phyloP scores from a whole-genome alignment of 2,888 invertebrate genomes.

The Sinohyriopsis cumingii region DNA sequence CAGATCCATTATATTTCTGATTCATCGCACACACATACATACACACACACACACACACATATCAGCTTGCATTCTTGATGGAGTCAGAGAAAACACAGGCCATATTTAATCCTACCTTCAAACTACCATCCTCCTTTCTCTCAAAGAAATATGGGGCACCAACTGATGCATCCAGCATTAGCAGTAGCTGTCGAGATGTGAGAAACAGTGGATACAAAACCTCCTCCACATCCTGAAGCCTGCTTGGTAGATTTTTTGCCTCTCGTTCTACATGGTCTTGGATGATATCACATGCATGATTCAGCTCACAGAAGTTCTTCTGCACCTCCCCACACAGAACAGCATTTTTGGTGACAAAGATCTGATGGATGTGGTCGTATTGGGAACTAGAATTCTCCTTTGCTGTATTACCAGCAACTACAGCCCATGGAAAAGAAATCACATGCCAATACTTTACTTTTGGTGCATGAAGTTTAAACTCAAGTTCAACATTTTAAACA shows the following conservation, averaged over 20 bases:
- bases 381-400: not conserved
- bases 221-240: constrained; percentile 44
- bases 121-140: constrained; percentile 52
- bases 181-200: constrained; percentile 57
- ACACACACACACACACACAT: no score
- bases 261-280: constrained; percentile 33
- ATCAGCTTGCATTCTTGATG: no score
- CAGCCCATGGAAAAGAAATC: no score
- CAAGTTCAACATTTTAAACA: no score
- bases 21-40: no score
- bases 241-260: constrained; percentile 33
- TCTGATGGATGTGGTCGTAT: constrained; percentile 38
- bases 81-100: no score
- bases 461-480: no score
- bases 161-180: constrained; percentile 61
- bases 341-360: constrained; percentile 64
- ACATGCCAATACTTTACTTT: no score
- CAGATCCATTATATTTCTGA: no score
- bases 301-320: constrained; percentile 61
- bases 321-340: constrained; percentile 61
- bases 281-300: constrained; percentile 47
- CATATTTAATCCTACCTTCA: constrained; percentile 27
- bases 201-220: constrained; percentile 57
- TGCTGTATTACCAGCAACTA: no score
- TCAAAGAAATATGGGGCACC: constrained; percentile 55